Percentiles rank a stretch among this genome's conserved stretches.
Conservation (phyloP, 2,113 vertebrate genomes). For the Arizona elegans region DNA sequence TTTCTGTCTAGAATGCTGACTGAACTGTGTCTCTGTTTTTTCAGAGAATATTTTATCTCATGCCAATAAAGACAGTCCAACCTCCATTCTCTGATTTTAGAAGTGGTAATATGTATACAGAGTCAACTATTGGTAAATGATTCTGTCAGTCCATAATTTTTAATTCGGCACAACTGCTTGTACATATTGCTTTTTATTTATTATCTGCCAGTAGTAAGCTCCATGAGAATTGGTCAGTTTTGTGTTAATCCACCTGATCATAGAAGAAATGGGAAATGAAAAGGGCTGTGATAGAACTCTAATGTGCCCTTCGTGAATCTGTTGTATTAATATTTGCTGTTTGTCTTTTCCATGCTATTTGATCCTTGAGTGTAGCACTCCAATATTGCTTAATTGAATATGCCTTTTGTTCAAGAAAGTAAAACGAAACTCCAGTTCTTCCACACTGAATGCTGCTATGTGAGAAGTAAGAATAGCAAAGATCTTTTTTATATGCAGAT, state of each 20-base stretch:
- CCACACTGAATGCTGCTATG: neutral
- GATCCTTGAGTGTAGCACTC: neutral
- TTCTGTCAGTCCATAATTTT: conserved; percentile 26
- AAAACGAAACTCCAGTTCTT: neutral
- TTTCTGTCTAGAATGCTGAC: conserved; percentile 19
- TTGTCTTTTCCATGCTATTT: neutral
- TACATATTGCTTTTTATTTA: neutral
- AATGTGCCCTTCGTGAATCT: neutral
- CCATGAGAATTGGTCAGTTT: neutral
- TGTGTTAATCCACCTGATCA: neutral
- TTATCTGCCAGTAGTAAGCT: neutral
- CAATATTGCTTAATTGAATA: neutral
- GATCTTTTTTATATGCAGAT: neutral
- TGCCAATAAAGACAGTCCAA: conserved; percentile 47
- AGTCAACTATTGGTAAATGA: neutral
- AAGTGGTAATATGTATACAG: neutral
- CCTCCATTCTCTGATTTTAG: conserved; percentile 32
- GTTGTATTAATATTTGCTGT: neutral
- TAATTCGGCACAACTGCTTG: conserved; percentile 21
- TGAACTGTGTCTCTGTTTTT: conserved; percentile 49
- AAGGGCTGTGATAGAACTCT: neutral
- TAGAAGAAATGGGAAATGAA: neutral
- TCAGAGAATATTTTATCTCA: conserved; percentile 44
- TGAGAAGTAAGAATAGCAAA: neutral
- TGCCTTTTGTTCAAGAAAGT: neutral